Percentiles rank a stretch among this genome's conserved stretches.
Evolutionary conservation across 2,888 invertebrate genomes (phyloP).

Genomic region (Ypsolopha scabrella): DNA sequence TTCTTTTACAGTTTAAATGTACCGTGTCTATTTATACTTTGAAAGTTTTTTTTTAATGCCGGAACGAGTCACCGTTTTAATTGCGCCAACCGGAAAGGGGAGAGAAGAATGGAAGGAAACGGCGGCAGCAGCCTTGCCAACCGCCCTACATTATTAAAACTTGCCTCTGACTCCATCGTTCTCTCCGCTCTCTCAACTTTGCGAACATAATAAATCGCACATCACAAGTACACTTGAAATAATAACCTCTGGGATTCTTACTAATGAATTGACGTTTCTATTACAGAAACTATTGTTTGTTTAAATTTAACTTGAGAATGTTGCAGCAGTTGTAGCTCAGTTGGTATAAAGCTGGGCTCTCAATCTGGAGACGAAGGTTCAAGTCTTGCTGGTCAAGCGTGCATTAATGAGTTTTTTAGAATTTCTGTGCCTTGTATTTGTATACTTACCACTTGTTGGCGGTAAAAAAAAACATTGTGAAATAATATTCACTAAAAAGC

Average conservation of each 20-base stretch:
- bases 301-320: neutral
- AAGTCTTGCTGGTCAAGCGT: too few relatives aligned
- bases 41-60: constrained; percentile 59
- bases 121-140: constrained; percentile 57
- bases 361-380: too few relatives aligned
- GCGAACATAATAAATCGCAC: constrained; percentile 52
- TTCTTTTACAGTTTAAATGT: constrained; percentile 32
- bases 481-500: too few relatives aligned
- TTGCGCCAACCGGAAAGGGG: constrained; percentile 66
- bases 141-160: constrained; percentile 67
- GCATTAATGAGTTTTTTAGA: too few relatives aligned
- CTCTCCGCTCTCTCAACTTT: constrained; percentile 41
- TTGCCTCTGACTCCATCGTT: constrained; percentile 50
- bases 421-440: too few relatives aligned
- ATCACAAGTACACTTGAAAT: constrained; percentile 48
- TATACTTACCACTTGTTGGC: too few relatives aligned
- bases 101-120: constrained; percentile 66
- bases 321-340: too few relatives aligned
- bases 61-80: constrained; percentile 65
- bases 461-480: too few relatives aligned
- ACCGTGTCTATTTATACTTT: constrained; percentile 49
- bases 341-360: too few relatives aligned
- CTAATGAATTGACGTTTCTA: constrained; percentile 3
- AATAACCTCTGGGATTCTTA: constrained; percentile 20
- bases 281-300: neutral